Evolutionary conservation across 2,113 vertebrate genomes (phyloP).

Genomic region (Malurus elegans): DNA sequence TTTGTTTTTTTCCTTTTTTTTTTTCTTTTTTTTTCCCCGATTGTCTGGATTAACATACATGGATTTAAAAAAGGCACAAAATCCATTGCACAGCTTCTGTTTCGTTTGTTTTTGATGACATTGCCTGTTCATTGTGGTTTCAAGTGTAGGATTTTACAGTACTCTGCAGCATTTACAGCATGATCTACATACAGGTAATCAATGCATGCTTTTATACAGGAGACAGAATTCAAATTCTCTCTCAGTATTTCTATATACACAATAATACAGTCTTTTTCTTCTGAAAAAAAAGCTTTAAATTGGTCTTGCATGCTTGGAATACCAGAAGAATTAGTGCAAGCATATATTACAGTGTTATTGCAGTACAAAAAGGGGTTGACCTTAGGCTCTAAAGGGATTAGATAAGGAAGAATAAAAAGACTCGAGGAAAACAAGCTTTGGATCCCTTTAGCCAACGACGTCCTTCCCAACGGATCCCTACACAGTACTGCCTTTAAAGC

Average conservation of each 20-base stretch:
- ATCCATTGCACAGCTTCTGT: slow-evolving; percentile 88
- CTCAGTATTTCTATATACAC: slow-evolving; percentile 65
- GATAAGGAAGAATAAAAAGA: slow-evolving; percentile 68
- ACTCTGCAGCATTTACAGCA: slow-evolving; percentile 82
- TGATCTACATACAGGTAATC: slow-evolving; percentile 74
- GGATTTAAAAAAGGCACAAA: slow-evolving; percentile 97
- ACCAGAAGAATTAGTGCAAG: slow-evolving; percentile 85
- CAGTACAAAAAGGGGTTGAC: slow-evolving; percentile 78
- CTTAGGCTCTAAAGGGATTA: slow-evolving; percentile 22
- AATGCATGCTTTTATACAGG: slow-evolving; percentile 84
- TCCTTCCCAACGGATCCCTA: slow-evolving; percentile 48
- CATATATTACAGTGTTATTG: slow-evolving; percentile 90
- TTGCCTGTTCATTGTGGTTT: slow-evolving; percentile 77
- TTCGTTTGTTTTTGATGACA: slow-evolving; percentile 69
- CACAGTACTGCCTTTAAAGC: slow-evolving; percentile 31
- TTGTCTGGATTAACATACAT: slow-evolving; percentile 96
- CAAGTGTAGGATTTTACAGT: slow-evolving; percentile 92
- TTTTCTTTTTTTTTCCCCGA: slow-evolving; percentile 58
- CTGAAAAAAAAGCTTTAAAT: slow-evolving; percentile 67
- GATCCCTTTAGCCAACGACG: slow-evolving; percentile 48
- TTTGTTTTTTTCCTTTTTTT: slow-evolving; percentile 43
- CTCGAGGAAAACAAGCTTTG: slow-evolving; percentile 63
- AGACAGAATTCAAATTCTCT: slow-evolving; percentile 66
- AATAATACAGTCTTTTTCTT: slow-evolving; percentile 69
- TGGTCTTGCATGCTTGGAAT: slow-evolving; percentile 74